Percentiles rank a stretch among this genome's conserved stretches.
These are phyloP conservation scores for Agonopterix heracliana DNA, from an alignment of 2,888 invertebrate genomes.

Conservation along the genomic window DNA sequence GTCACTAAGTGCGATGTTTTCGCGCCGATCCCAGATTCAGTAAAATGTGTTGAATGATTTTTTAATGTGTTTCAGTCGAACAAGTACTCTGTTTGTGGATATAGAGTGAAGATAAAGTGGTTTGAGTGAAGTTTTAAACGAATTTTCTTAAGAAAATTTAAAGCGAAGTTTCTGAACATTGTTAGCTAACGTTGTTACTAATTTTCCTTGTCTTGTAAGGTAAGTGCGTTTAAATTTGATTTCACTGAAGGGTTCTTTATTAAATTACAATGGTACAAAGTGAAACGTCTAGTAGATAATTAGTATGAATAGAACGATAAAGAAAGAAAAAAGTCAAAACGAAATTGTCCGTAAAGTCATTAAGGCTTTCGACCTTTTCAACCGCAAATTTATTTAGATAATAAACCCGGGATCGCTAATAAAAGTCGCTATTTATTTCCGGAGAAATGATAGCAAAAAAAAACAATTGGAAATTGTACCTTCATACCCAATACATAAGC, in stretches of 20 bases:
- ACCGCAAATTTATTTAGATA: slow-evolving; percentile 21
- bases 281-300: background rate
- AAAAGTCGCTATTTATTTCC: slow-evolving; percentile 21
- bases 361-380: slow-evolving; percentile 21
- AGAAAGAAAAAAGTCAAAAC: slow-evolving; percentile 7
- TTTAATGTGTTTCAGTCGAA: slow-evolving; percentile 43
- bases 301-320: slow-evolving; percentile 2
- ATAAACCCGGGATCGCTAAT: slow-evolving; percentile 26
- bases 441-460: slow-evolving; percentile 12
- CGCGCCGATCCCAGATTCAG: slow-evolving; percentile 35
- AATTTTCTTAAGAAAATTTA: slow-evolving; percentile 2
- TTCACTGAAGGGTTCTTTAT: background rate
- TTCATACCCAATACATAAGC: too few species aligned
- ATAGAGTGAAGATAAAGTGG: background rate
- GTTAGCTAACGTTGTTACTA: slow-evolving; percentile 6
- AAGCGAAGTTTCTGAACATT: slow-evolving; percentile 1
- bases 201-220: slow-evolving; percentile 22
- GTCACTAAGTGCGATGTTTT: slow-evolving; percentile 31
- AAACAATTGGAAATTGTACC: slow-evolving; percentile 7
- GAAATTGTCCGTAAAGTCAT: slow-evolving; percentile 20
- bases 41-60: slow-evolving; percentile 25
- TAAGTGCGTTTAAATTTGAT: slow-evolving; percentile 18
- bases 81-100: slow-evolving; percentile 3
- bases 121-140: slow-evolving; percentile 12
- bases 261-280: background rate